These are phyloP conservation scores for Apocrypta bakeri DNA, from an alignment of 1,140 invertebrate genomes.

Conservation along the genomic window DNA sequence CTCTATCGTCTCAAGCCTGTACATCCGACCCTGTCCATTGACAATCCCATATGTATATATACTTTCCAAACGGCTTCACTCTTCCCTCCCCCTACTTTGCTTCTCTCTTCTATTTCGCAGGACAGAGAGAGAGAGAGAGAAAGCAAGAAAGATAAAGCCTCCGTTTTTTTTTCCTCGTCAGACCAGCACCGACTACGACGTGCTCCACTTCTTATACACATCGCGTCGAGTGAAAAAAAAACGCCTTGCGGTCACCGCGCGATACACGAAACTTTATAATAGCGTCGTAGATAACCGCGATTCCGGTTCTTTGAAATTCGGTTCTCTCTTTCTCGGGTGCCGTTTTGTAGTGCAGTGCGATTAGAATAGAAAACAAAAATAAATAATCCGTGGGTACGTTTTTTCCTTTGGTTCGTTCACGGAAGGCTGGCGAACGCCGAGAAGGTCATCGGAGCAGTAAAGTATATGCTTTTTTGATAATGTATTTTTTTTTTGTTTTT, in stretches of 20 bases:
- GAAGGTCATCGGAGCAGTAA: neutral
- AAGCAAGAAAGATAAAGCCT: neutral
- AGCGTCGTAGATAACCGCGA: neutral
- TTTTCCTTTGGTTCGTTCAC: neutral
- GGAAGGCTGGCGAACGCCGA: neutral
- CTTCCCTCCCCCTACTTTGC: neutral
- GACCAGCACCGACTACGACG: neutral
- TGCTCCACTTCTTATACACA: neutral
- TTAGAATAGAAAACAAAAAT: too few species aligned
- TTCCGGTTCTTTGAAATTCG: conserved; percentile 1
- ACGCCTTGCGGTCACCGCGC: neutral
- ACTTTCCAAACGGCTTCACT: neutral
- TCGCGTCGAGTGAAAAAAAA: neutral
- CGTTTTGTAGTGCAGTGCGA: neutral
- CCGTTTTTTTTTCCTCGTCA: neutral
- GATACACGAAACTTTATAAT: neutral
- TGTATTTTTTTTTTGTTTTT: neutral
- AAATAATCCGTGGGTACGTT: neutral
- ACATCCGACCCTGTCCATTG: neutral
- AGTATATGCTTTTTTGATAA: conserved; percentile 3
- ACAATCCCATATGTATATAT: neutral
- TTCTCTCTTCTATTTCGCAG: too few species aligned
- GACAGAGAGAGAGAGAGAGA: neutral
- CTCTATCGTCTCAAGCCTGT: neutral
- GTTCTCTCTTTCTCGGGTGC: too few species aligned